A percentile compares a stretch with the other conserved stretches of the same genome.
phyloP scores from a whole-genome alignment of 2,888 invertebrate genomes.

The Opisthograptis luteolata region DNA sequence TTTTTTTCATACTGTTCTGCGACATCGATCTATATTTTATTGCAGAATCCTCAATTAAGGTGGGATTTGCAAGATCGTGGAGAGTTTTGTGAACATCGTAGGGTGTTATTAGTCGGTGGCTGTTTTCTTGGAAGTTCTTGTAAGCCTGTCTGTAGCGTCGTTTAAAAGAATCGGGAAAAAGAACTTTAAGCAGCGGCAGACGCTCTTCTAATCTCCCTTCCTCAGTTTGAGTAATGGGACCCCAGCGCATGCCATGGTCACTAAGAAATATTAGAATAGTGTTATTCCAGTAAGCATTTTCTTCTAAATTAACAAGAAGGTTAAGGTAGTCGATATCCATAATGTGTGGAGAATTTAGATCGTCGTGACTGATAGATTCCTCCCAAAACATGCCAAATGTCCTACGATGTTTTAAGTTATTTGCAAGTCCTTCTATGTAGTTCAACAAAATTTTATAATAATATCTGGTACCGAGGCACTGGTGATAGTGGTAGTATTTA shows the following conservation, averaged over 20 bases:
- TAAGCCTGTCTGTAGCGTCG: constrained; percentile 83
- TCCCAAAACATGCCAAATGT: constrained; percentile 94
- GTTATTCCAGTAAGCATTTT: constrained; percentile 80
- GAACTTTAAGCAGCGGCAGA: constrained; percentile 89
- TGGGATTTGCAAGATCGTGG: constrained; percentile 83
- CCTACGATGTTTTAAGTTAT: constrained; percentile 77
- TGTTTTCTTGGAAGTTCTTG: constrained; percentile 86
- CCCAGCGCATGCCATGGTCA: constrained; percentile 95
- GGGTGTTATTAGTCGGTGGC: constrained; percentile 86
- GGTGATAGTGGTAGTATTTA: constrained; percentile 82
- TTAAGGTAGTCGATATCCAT: constrained; percentile 87
- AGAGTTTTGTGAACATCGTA: constrained; percentile 92
- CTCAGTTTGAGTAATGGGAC: constrained; percentile 89
- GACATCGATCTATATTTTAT: constrained; percentile 50
- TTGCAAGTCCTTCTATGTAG: constrained; percentile 86
- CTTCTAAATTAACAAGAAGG: constrained; percentile 80
- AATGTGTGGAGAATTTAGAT: constrained; percentile 88
- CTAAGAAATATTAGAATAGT: constrained; percentile 90
- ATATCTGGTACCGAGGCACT: constrained; percentile 87
- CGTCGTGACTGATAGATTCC: constrained; percentile 91
- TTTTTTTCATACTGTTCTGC: constrained; percentile 69
- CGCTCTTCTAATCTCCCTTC: constrained; percentile 93
- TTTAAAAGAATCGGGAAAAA: constrained; percentile 88
- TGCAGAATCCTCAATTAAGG: constrained; percentile 41
- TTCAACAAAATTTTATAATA: constrained; percentile 87